Percentiles rank a stretch among this genome's conserved stretches.
Conservation (phyloP, 2,797 vertebrate genomes). For the Hydrolagus colliei region DNA sequence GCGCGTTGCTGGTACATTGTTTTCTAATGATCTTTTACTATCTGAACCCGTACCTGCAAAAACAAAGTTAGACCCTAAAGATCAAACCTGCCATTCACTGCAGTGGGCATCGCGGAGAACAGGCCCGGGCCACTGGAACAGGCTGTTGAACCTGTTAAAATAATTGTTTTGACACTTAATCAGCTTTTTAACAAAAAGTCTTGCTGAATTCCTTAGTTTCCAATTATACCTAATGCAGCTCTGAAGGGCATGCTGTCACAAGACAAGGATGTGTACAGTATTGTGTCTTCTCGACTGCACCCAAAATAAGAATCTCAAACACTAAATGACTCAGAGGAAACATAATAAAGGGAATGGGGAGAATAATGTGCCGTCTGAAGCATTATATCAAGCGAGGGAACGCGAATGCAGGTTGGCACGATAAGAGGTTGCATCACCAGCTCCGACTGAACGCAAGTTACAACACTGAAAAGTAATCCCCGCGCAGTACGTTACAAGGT, state of each 20-base stretch:
- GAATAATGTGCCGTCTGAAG: background rate
- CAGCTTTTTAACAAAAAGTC: constrained; percentile 18
- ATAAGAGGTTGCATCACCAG: background rate
- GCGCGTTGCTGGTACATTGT: background rate
- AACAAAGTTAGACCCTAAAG: background rate
- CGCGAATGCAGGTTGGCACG: background rate
- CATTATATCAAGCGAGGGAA: background rate
- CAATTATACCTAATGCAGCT: constrained; percentile 11
- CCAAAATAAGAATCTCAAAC: background rate
- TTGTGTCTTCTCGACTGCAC: background rate
- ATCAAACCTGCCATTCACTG: constrained; percentile 7
- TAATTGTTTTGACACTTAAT: constrained; percentile 28
- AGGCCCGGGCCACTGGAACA: background rate
- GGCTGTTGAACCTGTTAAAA: constrained; percentile 22
- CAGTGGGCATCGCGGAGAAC: background rate
- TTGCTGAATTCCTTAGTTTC: constrained; percentile 17
- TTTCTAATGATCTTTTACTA: background rate
- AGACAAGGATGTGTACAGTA: background rate
- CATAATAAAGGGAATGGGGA: background rate
- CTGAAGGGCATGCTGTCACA: constrained; percentile 22
- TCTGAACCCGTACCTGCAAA: background rate
- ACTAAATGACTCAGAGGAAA: background rate
- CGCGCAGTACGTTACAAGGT: background rate
- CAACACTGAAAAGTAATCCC: background rate
- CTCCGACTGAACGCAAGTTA: background rate